Base-by-base conservation (phyloP, 2,888 invertebrate genomes). In the Pseudococcus viburni region DNA sequence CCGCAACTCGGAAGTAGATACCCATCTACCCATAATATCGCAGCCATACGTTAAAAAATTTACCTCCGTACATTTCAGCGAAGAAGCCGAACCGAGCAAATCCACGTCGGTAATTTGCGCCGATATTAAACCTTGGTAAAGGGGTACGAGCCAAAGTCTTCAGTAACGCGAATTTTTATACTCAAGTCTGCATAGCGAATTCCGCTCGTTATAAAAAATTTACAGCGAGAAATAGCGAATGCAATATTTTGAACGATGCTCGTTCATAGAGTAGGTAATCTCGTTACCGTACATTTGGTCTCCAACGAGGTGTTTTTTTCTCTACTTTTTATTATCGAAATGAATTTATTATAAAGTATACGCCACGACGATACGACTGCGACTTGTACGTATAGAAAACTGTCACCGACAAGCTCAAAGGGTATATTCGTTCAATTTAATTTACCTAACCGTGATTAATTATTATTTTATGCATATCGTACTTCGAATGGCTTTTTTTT, bases 401-500 rank as follows among this genome's bases (percentile, higher is more conserved):
- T 73, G 73, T 73, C 73, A 73, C 17, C 33, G 73, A 33, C 73
- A 73, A 26, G 73, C 73, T 73, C 73, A 73, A 73, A 73, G 73
- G 73, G 33, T 73, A 73, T 73, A 73, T 73, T 73, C 33, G 73
- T 73, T 73, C 73, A 17, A 73, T 73, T 73, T 73, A 73, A 73
- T 73, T 73, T 73, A 33, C 73, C 33, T 33, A 73, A 73, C 73
- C 33, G 73, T 73, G 73, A 73, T 73, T 73, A 73, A 73, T 73
- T 73, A 73, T 33, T 73, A 73, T 73, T 73, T 73, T 73, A 73
- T 73, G 73, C 73, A 73, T 73, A 64, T 64, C 64, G 64, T 64
- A 64, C 64, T 64, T 64, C 64, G 64, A 64, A 19, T 64, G 22
- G 11, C 64, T 22, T 64, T 64, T 64, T 64, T 64, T 64, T 64